phyloP scores from a whole-genome alignment of 2,888 invertebrate species.

The Congeria kusceri region DNA sequence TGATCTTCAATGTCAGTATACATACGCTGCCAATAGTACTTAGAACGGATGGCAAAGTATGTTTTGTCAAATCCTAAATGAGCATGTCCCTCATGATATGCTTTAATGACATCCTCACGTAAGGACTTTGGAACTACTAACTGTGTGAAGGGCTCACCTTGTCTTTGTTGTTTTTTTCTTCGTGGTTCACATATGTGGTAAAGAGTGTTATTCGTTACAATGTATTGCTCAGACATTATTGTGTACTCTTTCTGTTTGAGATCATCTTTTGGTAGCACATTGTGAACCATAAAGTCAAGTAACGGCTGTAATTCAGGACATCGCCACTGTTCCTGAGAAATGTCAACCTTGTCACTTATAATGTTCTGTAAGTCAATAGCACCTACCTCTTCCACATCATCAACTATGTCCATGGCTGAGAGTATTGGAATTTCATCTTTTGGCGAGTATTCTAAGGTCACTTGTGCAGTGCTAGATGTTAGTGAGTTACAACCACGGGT shows the following conservation, averaged over 20 bases:
- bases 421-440: conserved; percentile 4
- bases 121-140: conserved; percentile 35
- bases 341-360: too few species aligned
- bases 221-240: background rate
- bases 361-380: background rate
- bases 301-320: conserved; percentile 30
- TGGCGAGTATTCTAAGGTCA: too few species aligned
- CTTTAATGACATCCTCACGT: conserved; percentile 31
- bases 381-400: conserved; percentile 8
- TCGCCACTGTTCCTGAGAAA: conserved; percentile 20
- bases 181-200: conserved; percentile 16
- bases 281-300: conserved; percentile 19
- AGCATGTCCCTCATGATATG: conserved; percentile 36
- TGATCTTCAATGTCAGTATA: too few species aligned
- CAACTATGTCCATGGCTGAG: conserved; percentile 17
- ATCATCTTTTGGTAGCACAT: background rate
- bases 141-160: conserved; percentile 13
- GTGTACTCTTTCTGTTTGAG: background rate
- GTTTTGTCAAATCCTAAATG: conserved; percentile 41
- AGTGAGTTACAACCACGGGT: too few species aligned
- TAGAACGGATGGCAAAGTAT: conserved; percentile 33
- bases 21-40: too few species aligned
- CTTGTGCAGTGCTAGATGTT: too few species aligned
- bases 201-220: background rate
- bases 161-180: conserved; percentile 6